Percentiles rank a stretch among this genome's conserved stretches.
Conservation (phyloP, 2,888 invertebrate genomes). For the Drosophila merina region DNA sequence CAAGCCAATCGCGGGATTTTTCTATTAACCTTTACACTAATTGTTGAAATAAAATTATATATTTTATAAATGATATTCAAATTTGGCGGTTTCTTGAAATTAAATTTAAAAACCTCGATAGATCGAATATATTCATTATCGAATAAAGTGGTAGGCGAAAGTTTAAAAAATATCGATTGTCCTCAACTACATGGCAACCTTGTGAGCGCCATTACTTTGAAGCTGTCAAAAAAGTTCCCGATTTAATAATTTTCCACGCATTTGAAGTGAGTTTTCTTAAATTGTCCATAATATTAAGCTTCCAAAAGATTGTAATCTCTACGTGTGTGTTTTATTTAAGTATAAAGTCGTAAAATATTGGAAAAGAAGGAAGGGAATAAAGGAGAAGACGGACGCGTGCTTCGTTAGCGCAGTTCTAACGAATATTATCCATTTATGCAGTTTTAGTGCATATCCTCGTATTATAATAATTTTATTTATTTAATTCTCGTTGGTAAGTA, state of each 20-base stretch:
- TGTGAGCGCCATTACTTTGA: not conserved
- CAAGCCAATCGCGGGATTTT: not conserved
- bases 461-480: too few relatives aligned
- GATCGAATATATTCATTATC: too few relatives aligned
- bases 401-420: not conserved
- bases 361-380: not conserved
- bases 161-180: too few relatives aligned
- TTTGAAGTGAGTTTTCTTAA: not conserved
- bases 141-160: too few relatives aligned
- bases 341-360: not conserved
- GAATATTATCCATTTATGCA: not conserved
- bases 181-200: not conserved
- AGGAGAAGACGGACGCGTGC: not conserved
- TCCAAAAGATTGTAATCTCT: not conserved
- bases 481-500: not conserved
- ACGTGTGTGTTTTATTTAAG: not conserved
- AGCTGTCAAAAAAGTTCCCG: not conserved
- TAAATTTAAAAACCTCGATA: not conserved
- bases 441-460: conserved; percentile 15
- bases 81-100: not conserved
- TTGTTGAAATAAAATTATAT: conserved; percentile 1
- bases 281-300: too few relatives aligned
- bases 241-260: not conserved
- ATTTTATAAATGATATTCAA: not conserved
- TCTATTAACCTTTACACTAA: not conserved